A percentile compares a stretch with the other conserved stretches of the same genome.
Conservation (phyloP, 2,113 vertebrate genomes). For the Peromyscus polionotus region DNA sequence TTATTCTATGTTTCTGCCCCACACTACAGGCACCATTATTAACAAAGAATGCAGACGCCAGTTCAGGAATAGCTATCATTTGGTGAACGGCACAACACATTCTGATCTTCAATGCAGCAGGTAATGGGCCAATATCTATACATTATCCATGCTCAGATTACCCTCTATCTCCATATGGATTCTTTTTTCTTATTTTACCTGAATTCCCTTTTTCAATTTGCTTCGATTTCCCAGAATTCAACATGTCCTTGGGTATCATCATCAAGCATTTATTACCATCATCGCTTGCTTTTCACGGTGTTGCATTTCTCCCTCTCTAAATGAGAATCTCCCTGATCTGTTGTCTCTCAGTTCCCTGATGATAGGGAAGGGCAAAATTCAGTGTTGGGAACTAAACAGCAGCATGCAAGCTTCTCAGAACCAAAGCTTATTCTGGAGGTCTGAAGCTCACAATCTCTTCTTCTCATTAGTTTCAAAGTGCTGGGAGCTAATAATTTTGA, state of each 20-base stretch:
- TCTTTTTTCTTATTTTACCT: constrained; percentile 75
- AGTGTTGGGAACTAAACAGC: constrained; percentile 76
- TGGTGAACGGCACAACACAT: constrained; percentile 88
- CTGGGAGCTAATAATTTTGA: constrained; percentile 9
- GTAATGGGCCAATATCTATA: constrained; percentile 86
- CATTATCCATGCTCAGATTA: constrained; percentile 85
- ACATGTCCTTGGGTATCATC: constrained; percentile 44
- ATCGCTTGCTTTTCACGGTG: constrained; percentile 73
- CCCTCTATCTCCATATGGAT: constrained; percentile 68
- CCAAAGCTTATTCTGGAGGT: neutral
- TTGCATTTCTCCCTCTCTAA: constrained; percentile 63
- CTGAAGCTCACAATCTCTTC: constrained; percentile 79
- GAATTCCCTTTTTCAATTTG: constrained; percentile 63
- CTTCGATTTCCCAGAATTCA: constrained; percentile 69
- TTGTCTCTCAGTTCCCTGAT: constrained; percentile 69
- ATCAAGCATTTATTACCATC: constrained; percentile 51
- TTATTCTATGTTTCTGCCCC: constrained; percentile 78
- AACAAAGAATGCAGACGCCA: constrained; percentile 84
- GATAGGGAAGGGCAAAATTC: constrained; percentile 79
- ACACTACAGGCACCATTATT: constrained; percentile 84
- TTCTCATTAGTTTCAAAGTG: constrained; percentile 65
- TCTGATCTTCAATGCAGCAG: constrained; percentile 86
- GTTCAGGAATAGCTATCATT: constrained; percentile 89
- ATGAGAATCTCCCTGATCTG: constrained; percentile 63
- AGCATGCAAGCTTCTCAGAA: constrained; percentile 70